Evolutionary conservation across 2,113 vertebrate genomes (phyloP).

Genomic region (Heptranchias perlo): DNA sequence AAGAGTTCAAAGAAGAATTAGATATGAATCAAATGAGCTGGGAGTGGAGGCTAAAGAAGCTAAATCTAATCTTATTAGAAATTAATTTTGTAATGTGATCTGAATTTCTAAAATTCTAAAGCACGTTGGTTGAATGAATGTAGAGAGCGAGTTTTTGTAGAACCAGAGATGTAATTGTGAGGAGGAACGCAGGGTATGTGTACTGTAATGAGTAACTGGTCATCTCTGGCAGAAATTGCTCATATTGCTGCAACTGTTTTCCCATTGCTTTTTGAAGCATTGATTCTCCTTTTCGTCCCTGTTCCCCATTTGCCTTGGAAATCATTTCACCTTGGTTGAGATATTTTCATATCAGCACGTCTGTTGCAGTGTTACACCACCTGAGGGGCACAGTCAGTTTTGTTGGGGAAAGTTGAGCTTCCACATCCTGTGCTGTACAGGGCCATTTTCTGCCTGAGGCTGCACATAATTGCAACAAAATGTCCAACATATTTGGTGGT

Average conservation of each 20-base stretch:
- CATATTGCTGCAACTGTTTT: neutral
- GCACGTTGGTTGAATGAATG: neutral
- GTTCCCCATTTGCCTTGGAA: neutral
- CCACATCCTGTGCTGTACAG: too few species aligned
- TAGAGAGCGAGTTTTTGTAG: too few species aligned
- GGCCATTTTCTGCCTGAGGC: too few species aligned
- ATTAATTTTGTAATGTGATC: neutral
- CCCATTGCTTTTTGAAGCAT: neutral
- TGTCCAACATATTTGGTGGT: too few species aligned
- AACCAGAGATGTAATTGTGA: neutral
- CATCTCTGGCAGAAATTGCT: neutral
- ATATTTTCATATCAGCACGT: too few species aligned
- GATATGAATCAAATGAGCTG: neutral
- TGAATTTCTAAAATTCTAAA: neutral
- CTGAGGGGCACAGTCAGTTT: too few species aligned
- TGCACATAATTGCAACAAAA: too few species aligned
- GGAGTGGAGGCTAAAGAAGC: neutral
- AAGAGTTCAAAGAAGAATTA: neutral
- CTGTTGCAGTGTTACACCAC: too few species aligned
- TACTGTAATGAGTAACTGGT: neutral
- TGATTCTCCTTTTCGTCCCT: neutral
- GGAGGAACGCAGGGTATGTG: neutral
- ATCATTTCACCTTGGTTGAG: too few species aligned
- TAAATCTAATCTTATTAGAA: neutral
- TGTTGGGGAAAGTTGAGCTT: too few species aligned